phyloP scores from a whole-genome alignment of 2,113 vertebrate species.

The Sylvietta virens region DNA sequence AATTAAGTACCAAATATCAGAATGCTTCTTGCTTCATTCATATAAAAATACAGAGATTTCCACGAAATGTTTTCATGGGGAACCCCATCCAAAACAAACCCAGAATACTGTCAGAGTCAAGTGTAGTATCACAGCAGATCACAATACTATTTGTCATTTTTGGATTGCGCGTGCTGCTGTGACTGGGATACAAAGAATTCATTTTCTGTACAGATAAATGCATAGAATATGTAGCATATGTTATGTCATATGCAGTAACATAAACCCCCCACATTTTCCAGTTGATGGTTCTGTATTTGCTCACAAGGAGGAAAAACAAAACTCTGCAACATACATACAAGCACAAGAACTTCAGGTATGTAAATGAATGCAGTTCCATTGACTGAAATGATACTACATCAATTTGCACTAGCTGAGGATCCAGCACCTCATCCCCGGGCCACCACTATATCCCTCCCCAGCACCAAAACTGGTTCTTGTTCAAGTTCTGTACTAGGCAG shows the following conservation, averaged over 20 bases:
- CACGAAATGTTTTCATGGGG: neutral
- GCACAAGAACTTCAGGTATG: neutral
- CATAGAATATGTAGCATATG: neutral
- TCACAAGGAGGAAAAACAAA: neutral
- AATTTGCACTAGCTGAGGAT: neutral
- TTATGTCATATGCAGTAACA: neutral
- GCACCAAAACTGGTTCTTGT: neutral
- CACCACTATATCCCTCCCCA: neutral
- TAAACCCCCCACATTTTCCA: neutral
- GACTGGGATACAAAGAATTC: neutral
- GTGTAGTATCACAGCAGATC: neutral
- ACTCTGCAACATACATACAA: neutral
- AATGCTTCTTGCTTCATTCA: neutral
- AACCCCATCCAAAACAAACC: neutral
- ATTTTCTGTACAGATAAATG: neutral
- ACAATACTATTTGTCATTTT: neutral
- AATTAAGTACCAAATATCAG: conserved; percentile 15
- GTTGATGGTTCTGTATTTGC: neutral
- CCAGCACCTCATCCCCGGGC: neutral
- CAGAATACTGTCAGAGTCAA: conserved; percentile 22
- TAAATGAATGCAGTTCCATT: neutral
- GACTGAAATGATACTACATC: neutral
- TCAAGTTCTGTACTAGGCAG: neutral
- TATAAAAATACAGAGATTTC: conserved; percentile 2
- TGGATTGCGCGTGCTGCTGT: neutral